Base-by-base conservation (phyloP, 2,113 vertebrate genomes). In the Tautogolabrus adspersus region DNA sequence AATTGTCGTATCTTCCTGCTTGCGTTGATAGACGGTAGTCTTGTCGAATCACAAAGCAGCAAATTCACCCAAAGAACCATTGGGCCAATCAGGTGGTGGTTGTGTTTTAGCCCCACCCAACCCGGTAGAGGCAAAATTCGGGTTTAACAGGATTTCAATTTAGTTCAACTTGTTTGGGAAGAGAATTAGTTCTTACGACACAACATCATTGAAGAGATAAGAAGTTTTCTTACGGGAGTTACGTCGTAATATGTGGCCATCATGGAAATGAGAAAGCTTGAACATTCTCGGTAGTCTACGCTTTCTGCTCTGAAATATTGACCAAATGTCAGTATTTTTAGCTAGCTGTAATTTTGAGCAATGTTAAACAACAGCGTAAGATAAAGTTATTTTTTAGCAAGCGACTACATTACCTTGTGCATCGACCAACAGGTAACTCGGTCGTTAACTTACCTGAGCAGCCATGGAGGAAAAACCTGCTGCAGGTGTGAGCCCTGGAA, bases 1-100 rank as follows among this genome's bases (percentile, higher is more conserved):
- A 8, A 40, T 40, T 40, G 6, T 40, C 6, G 10, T 6, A 69
- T 61, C 57, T 34, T 82, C 79, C 1, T 42, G 62, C 18, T 66
- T 66, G 12, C 0, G 1, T 19, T 58, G 18, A 64, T 3, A 8
- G 66, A 0, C 62, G 16, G 34, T 16, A 37, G 2, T 18, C 0
- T 44, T 3, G 6, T 51, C 89, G 6, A 88, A 89, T 91, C 64
- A 80, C 3, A 3, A 56, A 72, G 56, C 56, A 72, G 37, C 0
- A 56, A 65, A 18, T n/a, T 6, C 1, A 23, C 1, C 18, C 6
- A 22, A 12, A 8, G 6, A 7, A 11, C 23, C 21, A 0, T 19
- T 54, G 38, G 58, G 38, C 84, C 91, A 93, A 89, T 90, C 60
- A 59, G 3, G 42, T 47, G n/a, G 18, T 40, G 68, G 47, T 13